Evolutionary conservation across 2,888 invertebrate genomes (phyloP), one percentile per base, ranked within the genome.

Genomic region (Cecidostiba fungosa): DNA sequence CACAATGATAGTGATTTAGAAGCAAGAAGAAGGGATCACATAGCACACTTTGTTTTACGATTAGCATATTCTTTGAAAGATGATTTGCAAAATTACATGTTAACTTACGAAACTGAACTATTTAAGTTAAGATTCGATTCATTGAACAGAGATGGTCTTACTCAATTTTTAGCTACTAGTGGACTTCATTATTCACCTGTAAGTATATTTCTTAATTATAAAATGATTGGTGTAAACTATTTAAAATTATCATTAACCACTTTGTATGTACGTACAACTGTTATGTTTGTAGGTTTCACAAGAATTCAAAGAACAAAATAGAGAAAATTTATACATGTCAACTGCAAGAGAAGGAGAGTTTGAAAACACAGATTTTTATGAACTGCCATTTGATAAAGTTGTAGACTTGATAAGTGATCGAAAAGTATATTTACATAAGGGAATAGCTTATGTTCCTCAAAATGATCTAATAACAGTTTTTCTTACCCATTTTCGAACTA

Each of bases 11-110:
- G 94, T 1, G 96, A 97, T 90, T 92, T 96, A 70, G 95, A 96
- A 91, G 95, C 95, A 0, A 95, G 97, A 82, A 95, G 95, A 50
- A 95, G 95, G 87, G 99, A 99, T 93, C 97, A 97, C 90, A 95
- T 99, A 78, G 98, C 99, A 0, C 99, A 99, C 93, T 99, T 97
- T 92, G 97, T 99, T 89, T 94, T 99, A 3, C 95, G 99, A 83
- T 93, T 99, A 84, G 98, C 98, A 0, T 99, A 98, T 93, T 99
- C 98, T 91, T 95, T 97, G 90, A 96, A 96, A 32, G 97, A 97
- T 88, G 98, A 99, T 83, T 94, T 98, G 59, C 94, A 97, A 50
- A 95, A 95, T 85, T 99, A 99, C 99, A 98, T 98, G 92, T 94
- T 98, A 19, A 94, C 95, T 29, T 96, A 97, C 88, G 99, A 99